phyloP scores from a whole-genome alignment of 1,140 invertebrate species.

The Luehdorfia chinensis region DNA sequence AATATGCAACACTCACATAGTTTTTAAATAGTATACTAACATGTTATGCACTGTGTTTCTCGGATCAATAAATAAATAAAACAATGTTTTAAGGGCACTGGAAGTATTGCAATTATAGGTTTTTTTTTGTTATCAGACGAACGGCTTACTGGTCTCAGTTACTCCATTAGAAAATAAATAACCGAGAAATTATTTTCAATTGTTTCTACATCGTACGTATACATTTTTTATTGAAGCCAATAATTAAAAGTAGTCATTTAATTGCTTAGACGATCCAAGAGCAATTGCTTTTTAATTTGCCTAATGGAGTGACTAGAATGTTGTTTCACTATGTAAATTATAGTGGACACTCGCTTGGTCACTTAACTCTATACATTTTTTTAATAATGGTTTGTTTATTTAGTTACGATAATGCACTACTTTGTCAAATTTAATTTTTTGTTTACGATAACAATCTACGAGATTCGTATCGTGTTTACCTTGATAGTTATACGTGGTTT shows the following conservation, averaged over 20 bases:
- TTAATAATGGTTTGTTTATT: too few species aligned
- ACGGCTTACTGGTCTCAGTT: too few species aligned
- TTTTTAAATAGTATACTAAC: too few species aligned
- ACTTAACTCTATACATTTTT: background rate
- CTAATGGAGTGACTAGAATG: slow-evolving; percentile 7
- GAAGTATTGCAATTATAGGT: too few species aligned
- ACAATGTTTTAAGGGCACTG: too few species aligned
- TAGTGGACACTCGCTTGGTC: background rate
- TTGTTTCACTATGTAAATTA: slow-evolving; percentile 5
- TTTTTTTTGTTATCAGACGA: too few species aligned
- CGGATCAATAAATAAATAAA: too few species aligned
- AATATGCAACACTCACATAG: too few species aligned
- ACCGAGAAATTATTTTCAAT: too few species aligned
- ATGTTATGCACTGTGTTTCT: too few species aligned
- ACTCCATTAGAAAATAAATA: too few species aligned
- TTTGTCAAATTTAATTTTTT: slow-evolving; percentile 3
- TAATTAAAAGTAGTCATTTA: background rate
- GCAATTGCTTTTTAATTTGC: slow-evolving; percentile 12
- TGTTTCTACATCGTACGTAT: too few species aligned
- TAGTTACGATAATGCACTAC: background rate
- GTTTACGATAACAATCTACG: slow-evolving; percentile 2
- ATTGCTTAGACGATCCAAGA: background rate
- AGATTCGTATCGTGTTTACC: slow-evolving; percentile 1
- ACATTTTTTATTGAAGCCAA: background rate
- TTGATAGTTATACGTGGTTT: background rate